These are phyloP conservation scores for Urocynchramus pylzowi DNA, from an alignment of 2,113 vertebrate species.

Conservation along the genomic window DNA sequence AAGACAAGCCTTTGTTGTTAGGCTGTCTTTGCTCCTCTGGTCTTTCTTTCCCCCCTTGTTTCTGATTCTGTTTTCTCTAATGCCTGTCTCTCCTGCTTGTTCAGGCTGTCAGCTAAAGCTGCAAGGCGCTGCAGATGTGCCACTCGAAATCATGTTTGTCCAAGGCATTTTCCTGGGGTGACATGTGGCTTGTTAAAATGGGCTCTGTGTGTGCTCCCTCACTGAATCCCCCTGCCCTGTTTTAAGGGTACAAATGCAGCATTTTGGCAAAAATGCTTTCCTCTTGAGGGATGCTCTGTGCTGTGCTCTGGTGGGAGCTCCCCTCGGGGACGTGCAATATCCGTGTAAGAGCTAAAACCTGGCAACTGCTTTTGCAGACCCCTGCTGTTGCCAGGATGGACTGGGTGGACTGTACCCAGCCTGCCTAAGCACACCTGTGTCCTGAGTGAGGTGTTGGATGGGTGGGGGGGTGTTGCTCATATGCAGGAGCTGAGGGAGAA, in stretches of 20 bases:
- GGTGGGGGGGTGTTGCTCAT: not conserved
- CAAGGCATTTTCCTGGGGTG: not conserved
- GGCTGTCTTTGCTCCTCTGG: not conserved
- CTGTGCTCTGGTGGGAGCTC: not conserved
- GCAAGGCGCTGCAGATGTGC: not conserved
- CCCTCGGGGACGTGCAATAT: rapidly evolving
- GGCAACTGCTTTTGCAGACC: not conserved
- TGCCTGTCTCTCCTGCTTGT: not conserved
- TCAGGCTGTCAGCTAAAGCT: not conserved
- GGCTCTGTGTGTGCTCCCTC: not conserved
- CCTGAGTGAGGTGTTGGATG: rapidly evolving
- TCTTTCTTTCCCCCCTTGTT: not conserved
- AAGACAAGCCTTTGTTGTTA: not conserved
- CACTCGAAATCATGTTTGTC: not conserved
- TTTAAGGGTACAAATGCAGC: not conserved
- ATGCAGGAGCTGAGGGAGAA: not conserved
- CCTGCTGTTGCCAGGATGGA: not conserved
- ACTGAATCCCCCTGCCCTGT: not conserved
- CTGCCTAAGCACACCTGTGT: not conserved
- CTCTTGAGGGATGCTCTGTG: rapidly evolving
- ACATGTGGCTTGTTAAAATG: not conserved
- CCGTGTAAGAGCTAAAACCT: not conserved
- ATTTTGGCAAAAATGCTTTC: not conserved
- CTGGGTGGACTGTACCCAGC: rapidly evolving
- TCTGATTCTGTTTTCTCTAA: not conserved